phyloP scores from a whole-genome alignment of 2,113 vertebrate genomes.

The Hylia prasina region DNA sequence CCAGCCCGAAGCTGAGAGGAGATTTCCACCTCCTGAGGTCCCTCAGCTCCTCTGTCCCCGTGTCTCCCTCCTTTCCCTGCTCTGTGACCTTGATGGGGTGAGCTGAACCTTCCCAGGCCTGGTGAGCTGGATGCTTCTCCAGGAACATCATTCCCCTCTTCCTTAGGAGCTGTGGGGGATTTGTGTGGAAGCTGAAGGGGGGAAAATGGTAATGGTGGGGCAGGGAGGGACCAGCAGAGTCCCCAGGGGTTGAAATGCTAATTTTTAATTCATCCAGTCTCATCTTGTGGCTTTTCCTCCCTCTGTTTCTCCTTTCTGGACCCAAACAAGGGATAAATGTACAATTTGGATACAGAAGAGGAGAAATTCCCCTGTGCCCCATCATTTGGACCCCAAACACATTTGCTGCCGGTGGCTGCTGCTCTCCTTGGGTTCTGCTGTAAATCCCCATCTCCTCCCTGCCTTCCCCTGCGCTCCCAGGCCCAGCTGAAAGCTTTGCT shows the following conservation, averaged over 20 bases:
- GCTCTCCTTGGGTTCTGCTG: not conserved
- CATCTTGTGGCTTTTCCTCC: not conserved
- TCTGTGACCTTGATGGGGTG: not conserved
- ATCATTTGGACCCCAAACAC: not conserved
- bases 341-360: not conserved
- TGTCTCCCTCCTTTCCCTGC: not conserved
- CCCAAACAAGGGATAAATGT: not conserved
- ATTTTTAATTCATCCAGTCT: not conserved
- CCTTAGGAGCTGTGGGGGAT: not conserved
- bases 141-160: not conserved
- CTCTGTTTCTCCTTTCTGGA: not conserved
- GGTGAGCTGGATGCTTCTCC: not conserved
- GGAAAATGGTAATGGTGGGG: not conserved
- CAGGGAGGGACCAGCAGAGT: not conserved
- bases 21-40: not conserved
- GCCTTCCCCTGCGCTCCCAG: not conserved
- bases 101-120: not conserved
- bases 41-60: not conserved
- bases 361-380: rapidly evolving
- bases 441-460: not conserved
- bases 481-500: not conserved
- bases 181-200: not conserved
- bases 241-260: not conserved
- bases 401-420: not conserved
- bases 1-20: rapidly evolving